These are phyloP conservation scores for Archocentrus centrarchus DNA, from an alignment of 2,113 vertebrate genomes.

Conservation along the genomic window DNA sequence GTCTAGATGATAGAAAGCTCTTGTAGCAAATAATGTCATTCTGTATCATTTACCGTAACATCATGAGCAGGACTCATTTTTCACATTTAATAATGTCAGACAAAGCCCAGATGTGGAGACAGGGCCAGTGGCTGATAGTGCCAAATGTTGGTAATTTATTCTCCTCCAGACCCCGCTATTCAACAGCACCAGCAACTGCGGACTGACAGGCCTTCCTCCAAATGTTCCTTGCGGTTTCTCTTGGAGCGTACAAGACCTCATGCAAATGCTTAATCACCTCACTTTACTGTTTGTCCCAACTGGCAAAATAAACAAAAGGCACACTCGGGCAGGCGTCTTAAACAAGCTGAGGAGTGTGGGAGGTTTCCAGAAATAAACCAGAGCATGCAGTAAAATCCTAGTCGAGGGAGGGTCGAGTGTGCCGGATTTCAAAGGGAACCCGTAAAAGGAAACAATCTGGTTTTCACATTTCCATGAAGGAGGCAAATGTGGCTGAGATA, in stretches of 20 bases:
- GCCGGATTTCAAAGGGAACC: conserved; percentile 74
- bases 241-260: conserved; percentile 37
- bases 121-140: conserved; percentile 35
- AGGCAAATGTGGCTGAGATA: conserved; percentile 57
- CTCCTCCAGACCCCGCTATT: conserved; percentile 21
- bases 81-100: conserved; percentile 50
- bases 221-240: conserved; percentile 49
- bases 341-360: conserved; percentile 64
- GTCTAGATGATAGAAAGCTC: conserved; percentile 39
- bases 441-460: conserved; percentile 73
- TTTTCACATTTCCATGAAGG: conserved; percentile 67
- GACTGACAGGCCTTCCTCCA: conserved; percentile 33
- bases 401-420: conserved; percentile 70
- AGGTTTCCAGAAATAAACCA: conserved; percentile 76
- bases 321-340: conserved; percentile 69
- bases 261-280: conserved; percentile 63
- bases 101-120: conserved; percentile 61
- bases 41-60: conserved; percentile 30
- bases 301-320: conserved; percentile 71
- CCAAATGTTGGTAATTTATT: conserved; percentile 54
- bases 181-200: conserved; percentile 25
- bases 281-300: conserved; percentile 61
- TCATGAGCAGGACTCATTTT: conserved; percentile 19
- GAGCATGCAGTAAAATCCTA: conserved; percentile 68
- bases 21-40: conserved; percentile 20